Base-by-base conservation (phyloP, 2,888 invertebrate genomes). In the Xanthia togata region DNA sequence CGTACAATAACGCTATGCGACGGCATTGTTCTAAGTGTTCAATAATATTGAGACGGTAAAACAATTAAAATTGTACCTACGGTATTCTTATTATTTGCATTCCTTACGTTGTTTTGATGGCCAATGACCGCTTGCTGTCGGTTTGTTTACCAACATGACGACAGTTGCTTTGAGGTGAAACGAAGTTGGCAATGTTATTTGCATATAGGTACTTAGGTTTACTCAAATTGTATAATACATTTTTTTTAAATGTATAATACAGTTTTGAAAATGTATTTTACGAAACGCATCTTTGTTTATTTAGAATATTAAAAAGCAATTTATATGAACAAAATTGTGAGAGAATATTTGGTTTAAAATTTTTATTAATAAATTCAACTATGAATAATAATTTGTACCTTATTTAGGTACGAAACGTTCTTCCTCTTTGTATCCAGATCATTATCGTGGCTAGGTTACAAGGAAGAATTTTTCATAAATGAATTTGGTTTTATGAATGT, bases 11-110 rank as follows among this genome's bases (percentile, higher is more conserved):
- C n/a, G 63, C 44, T 26, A 26, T 3, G 8, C 26, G 4, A 31
- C 50, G 5, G 38, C 57, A 82, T 82, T 79, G 82, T 79, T 59
- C 35, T 50, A 68, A 68, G 82, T 81, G 41, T 68, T 63, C 4
- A 53, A 68, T 81, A 26, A 59, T 67, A 50, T 14, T 23, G 47
- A 3, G 26, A 26, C 20, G 14, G 26, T n/a, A n/a, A 44, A 76
- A 76, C 79, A 82, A 82, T 79, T 63, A 64, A 26, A 75, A 68
- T 44, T 17, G 53, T 64, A n/a, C n/a, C n/a, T n/a, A 35, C 35
- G 35, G 17, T 26, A 64, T 76, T 63, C 26, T 38, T 76, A 47
- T 76, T 81, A 59, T 82, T 79, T 64, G 59, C 53, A 69, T 82
- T 76, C 76, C 53, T 63, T 41, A 9, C 17, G 20, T 67, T 76